A percentile compares a stretch with the other conserved stretches of the same genome.
phyloP scores from a whole-genome alignment of 2,888 invertebrate genomes.

The Alviniconcha strummeri region DNA sequence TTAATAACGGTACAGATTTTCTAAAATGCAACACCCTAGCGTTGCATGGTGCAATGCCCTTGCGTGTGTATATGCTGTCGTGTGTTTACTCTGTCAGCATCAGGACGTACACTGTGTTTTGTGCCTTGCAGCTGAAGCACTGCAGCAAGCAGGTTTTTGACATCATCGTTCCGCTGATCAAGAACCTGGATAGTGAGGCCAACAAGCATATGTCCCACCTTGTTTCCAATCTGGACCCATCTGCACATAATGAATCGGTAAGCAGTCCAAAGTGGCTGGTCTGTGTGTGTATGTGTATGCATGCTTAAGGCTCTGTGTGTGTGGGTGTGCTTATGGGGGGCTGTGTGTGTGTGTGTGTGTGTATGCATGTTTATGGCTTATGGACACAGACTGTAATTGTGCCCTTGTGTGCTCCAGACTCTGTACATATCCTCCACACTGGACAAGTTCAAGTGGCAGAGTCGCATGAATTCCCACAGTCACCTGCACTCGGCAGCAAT shows the following conservation, averaged over 20 bases:
- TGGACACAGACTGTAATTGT: no score
- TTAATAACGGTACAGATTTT: no score
- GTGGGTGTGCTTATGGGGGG: no score
- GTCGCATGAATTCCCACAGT: slow-evolving; percentile 72
- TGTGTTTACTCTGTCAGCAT: no score
- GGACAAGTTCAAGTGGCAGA: slow-evolving; percentile 93
- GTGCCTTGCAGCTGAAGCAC: slow-evolving; percentile 82
- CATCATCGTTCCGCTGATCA: slow-evolving; percentile 89
- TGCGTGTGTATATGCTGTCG: no score
- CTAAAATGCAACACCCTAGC: no score
- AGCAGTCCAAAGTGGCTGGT: slow-evolving; percentile 40
- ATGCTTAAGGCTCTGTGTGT: neutral
- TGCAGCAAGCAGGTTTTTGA: slow-evolving; percentile 96
- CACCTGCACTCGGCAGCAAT: slow-evolving; percentile 35
- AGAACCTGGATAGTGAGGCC: slow-evolving; percentile 90
- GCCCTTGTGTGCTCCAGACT: slow-evolving; percentile 79
- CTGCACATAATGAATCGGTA: slow-evolving; percentile 93
- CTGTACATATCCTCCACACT: slow-evolving; percentile 91
- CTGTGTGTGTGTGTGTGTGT: no score
- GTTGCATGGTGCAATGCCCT: no score
- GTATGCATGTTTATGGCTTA: no score
- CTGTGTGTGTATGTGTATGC: neutral
- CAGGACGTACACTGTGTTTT: neutral
- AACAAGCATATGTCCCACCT: slow-evolving; percentile 91
- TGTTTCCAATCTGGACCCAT: slow-evolving; percentile 90